Conservation (phyloP, 2,888 invertebrate genomes). For the Odontothrips loti region DNA sequence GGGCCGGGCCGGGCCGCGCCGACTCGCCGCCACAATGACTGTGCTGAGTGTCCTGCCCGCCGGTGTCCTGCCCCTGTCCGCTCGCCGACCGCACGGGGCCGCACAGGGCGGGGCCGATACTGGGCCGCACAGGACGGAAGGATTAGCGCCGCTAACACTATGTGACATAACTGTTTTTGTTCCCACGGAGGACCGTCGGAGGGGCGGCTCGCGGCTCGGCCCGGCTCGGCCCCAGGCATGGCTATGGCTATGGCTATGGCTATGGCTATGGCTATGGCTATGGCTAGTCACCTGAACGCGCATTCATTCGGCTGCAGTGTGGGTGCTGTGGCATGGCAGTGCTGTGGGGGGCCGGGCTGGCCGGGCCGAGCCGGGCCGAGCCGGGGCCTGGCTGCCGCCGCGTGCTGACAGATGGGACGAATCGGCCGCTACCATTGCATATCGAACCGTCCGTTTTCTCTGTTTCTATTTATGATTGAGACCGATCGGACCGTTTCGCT, state of each 20-base stretch:
- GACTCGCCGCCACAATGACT: not conserved
- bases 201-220: not conserved
- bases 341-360: not conserved
- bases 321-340: not conserved
- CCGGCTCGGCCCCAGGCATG: too few species aligned
- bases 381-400: not conserved
- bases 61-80: not conserved
- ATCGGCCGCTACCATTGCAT: not conserved
- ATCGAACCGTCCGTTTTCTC: not conserved
- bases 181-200: too few species aligned
- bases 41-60: not conserved
- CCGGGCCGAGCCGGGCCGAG: not conserved
- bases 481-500: not conserved
- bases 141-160: not conserved
- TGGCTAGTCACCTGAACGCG: not conserved
- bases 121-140: not conserved
- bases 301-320: not conserved
- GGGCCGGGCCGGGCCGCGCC: not conserved
- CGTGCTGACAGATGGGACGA: not conserved
- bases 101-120: too few species aligned
- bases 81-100: not conserved
- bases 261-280: too few species aligned
- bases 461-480: not conserved
- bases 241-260: too few species aligned
- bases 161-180: constrained; percentile 13